Conservation (phyloP, 2,113 vertebrate species). For the Rutilus rutilus region DNA sequence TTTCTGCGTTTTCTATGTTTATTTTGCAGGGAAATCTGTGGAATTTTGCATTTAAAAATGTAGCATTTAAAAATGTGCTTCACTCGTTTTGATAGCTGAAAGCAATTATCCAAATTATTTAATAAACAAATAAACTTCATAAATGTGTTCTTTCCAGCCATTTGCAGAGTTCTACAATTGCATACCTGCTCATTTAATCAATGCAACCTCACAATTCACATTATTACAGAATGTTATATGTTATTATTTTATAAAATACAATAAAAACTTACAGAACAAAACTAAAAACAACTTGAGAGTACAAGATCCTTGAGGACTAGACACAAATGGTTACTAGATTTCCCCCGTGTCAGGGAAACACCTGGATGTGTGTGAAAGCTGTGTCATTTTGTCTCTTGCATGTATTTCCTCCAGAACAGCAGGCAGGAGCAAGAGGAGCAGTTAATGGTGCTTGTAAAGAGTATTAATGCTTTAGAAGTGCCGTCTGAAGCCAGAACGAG, state of each 20-base stretch:
- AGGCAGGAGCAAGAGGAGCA: constrained; percentile 7
- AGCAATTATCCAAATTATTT: not conserved
- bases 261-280: not conserved
- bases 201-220: too few relatives aligned
- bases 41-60: not conserved
- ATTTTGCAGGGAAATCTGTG: not conserved
- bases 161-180: not conserved
- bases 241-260: not conserved
- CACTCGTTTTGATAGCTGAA: not conserved
- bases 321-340: not conserved
- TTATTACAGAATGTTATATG: not conserved
- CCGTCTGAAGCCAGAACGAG: constrained; percentile 22
- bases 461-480: constrained; percentile 32
- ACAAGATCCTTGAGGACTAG: too few relatives aligned
- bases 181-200: not conserved
- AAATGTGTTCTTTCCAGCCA: not conserved
- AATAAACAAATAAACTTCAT: not conserved
- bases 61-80: too few relatives aligned
- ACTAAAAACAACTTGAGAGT: too few relatives aligned
- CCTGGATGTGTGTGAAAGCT: constrained; percentile 12
- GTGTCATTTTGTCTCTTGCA: constrained; percentile 24
- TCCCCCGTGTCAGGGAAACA: not conserved
- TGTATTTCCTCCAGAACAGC: constrained; percentile 32
- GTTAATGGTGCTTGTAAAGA: constrained; percentile 38
- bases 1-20: not conserved